phyloP scores from a whole-genome alignment of 2,797 vertebrate species.

The Leucoraja ocellata region DNA sequence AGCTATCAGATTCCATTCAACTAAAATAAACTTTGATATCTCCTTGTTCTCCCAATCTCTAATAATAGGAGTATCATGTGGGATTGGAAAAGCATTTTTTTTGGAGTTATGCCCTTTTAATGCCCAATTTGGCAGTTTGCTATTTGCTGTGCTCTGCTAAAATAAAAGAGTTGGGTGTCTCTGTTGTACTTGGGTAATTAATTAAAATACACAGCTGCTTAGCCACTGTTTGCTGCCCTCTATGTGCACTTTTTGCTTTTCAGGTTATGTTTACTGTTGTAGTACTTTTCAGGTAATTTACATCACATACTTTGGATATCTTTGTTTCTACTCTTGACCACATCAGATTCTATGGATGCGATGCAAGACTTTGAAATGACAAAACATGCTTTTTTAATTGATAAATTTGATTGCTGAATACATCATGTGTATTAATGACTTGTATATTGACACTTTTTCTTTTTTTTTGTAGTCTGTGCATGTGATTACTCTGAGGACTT shows the following conservation, averaged over 20 bases:
- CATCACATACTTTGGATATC: not conserved
- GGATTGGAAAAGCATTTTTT: too few species aligned
- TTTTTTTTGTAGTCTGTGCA: constrained; percentile 75
- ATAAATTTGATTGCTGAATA: not conserved
- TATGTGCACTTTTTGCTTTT: not conserved
- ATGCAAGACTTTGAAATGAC: constrained; percentile 4
- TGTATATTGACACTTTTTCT: not conserved
- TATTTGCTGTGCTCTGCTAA: not conserved
- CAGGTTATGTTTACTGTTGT: not conserved
- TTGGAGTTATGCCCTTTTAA: too few species aligned
- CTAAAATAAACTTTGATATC: too few species aligned
- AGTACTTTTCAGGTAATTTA: not conserved
- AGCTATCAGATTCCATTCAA: too few species aligned
- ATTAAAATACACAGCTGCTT: not conserved
- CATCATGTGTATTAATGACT: not conserved
- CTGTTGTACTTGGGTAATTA: not conserved
- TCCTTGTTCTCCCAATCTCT: too few species aligned
- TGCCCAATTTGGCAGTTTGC: too few species aligned
- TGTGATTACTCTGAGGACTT: constrained; percentile 80
- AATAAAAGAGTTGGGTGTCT: not conserved
- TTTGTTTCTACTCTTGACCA: not conserved
- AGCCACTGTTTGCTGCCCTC: not conserved
- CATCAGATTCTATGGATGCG: not conserved
- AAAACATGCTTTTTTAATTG: not conserved
- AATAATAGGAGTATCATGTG: too few species aligned